Evolutionary conservation across 2,113 vertebrate genomes (phyloP).

Genomic region (Cynoglossus semilaevis): DNA sequence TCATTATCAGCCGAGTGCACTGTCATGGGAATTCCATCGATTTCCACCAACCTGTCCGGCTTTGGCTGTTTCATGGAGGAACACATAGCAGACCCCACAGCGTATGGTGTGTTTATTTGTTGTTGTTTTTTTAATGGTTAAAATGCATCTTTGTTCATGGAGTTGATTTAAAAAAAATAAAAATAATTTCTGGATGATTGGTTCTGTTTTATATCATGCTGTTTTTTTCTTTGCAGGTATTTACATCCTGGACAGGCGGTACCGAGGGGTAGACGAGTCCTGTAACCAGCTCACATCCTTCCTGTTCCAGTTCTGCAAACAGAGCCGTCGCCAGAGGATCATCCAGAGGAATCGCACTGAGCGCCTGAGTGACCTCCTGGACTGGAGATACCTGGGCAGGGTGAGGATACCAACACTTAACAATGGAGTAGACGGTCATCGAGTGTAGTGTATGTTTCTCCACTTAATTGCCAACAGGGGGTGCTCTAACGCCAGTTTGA

Average conservation of each 20-base stretch:
- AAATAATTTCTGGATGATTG: neutral
- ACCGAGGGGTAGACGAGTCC: conserved; percentile 87
- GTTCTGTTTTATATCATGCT: neutral
- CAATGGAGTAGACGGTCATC: too few species aligned
- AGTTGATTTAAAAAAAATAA: too few species aligned
- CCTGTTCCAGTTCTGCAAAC: conserved; percentile 93
- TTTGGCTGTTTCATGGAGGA: conserved; percentile 96
- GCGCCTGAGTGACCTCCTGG: conserved; percentile 89
- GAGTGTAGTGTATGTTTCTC: too few species aligned
- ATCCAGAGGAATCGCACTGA: conserved; percentile 93
- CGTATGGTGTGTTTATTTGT: conserved; percentile 78
- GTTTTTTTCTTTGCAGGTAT: conserved; percentile 75
- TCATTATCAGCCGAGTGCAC: conserved; percentile 85
- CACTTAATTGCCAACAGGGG: too few species aligned
- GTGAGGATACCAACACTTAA: conserved; percentile 59
- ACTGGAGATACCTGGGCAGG: conserved; percentile 93
- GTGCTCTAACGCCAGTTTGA: too few species aligned
- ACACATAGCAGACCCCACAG: conserved; percentile 88
- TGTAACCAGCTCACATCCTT: conserved; percentile 94
- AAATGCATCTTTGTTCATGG: too few species aligned
- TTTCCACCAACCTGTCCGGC: conserved; percentile 92
- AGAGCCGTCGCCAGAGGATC: conserved; percentile 89
- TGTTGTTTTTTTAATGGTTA: neutral
- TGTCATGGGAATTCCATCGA: conserved; percentile 90
- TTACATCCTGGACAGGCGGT: conserved; percentile 90